A percentile compares a stretch with the other conserved stretches of the same genome.
Evolutionary conservation across 2,113 vertebrate genomes (phyloP).

Genomic region (Mohoua ochrocephala): DNA sequence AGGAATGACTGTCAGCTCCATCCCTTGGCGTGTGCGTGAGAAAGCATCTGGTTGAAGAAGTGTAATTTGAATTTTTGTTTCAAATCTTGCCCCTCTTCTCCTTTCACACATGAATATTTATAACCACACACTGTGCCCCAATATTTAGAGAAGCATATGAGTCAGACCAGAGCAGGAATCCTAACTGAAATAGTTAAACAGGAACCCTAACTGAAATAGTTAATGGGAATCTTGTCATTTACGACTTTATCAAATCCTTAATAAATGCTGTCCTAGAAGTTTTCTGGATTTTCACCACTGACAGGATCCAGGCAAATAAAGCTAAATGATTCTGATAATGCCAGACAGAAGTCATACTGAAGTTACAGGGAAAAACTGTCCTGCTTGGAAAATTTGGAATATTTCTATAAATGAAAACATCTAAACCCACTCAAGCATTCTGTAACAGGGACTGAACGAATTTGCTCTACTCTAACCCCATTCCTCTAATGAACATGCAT

Average conservation of each 20-base stretch:
- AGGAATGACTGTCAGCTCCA: neutral
- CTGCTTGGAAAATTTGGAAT: neutral
- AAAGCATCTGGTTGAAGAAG: neutral
- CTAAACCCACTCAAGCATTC: neutral
- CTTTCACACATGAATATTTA: neutral
- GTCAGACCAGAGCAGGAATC: neutral
- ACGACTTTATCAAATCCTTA: neutral
- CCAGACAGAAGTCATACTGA: neutral
- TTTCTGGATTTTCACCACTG: neutral
- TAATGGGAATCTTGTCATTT: neutral
- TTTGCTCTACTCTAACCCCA: constrained; percentile 1
- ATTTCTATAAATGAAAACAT: neutral
- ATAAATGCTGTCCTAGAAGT: neutral
- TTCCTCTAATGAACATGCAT: constrained; percentile 50
- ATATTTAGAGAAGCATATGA: neutral
- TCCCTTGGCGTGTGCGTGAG: neutral
- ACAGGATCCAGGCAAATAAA: neutral
- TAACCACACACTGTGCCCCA: too few relatives aligned
- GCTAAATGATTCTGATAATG: neutral
- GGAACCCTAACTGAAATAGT: neutral
- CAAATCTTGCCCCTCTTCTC: neutral
- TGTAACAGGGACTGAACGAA: neutral
- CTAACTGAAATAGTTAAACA: neutral
- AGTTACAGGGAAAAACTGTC: neutral
- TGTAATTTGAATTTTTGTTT: neutral